Evolutionary conservation across 2,888 invertebrate genomes (phyloP).

Genomic region (Drosophila stalkeri): DNA sequence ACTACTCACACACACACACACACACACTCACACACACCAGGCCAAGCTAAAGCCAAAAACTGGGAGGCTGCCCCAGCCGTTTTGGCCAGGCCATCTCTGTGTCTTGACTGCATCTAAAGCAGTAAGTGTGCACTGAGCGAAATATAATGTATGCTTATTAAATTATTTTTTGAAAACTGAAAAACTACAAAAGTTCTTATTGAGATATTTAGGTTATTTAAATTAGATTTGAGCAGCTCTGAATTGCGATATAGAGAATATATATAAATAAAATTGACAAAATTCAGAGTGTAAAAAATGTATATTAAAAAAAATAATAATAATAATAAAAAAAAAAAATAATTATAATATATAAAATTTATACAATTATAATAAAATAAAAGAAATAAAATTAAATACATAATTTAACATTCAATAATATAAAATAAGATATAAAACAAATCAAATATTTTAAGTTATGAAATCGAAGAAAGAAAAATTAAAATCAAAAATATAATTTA

Average conservation of each 20-base stretch:
- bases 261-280: neutral
- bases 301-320: too few relatives aligned
- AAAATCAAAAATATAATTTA: too few relatives aligned
- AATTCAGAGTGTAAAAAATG: neutral
- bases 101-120: slow-evolving; percentile 55
- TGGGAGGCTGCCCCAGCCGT: slow-evolving; percentile 73
- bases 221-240: neutral
- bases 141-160: neutral
- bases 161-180: neutral
- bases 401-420: too few relatives aligned
- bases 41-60: slow-evolving; percentile 45
- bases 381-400: too few relatives aligned
- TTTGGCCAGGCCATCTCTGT: slow-evolving; percentile 72
- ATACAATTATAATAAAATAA: too few relatives aligned
- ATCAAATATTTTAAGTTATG: too few relatives aligned
- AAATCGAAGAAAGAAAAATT: too few relatives aligned
- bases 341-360: too few relatives aligned
- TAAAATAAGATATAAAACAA: too few relatives aligned
- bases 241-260: neutral
- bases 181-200: neutral
- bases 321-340: too few relatives aligned
- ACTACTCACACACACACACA: slow-evolving; percentile 40
- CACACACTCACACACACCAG: slow-evolving; percentile 16
- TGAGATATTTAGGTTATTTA: neutral
- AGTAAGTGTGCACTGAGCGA: slow-evolving; percentile 53